Evolutionary conservation across 2,888 invertebrate species (phyloP), one percentile per base, ranked within the genome.

Genomic region (Drosophila kokeensis): DNA sequence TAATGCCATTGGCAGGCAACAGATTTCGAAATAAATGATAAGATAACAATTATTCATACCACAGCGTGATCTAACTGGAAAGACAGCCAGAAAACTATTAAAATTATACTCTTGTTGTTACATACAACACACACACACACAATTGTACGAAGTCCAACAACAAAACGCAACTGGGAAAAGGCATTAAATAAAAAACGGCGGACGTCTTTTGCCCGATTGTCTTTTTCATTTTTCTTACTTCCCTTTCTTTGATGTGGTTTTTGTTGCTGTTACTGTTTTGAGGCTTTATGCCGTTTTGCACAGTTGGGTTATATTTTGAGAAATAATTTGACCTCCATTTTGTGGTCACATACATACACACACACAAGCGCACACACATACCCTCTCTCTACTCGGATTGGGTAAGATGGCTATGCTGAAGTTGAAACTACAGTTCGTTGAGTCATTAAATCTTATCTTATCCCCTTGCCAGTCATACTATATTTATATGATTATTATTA

Each of bases 231-330:
- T 45, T 45, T 24, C 45, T 45, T 45, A 45, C 45, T 45, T 45
- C 45, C 45, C 45, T 45, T 45, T 45, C 45, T 24, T 45, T 45
- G 21, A 24, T 21, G 21, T 15, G 24, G 45, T 15, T 45, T 24
- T 21, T 42, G 42, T 21, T 42, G 42, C 45, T 45, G 45, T 45
- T 45, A 45, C 24, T 45, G 24, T 55, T 62, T 67, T 62, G 54
- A 49, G 52, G 77, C 61, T 77, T 81, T 76, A 71, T 83, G 81
- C 73, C 74, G 75, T 82, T 82, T 85, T 82, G 82, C 85, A 82
- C 82, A 82, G 85, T 85, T 83, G 86, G 82, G 81, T 81, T 85
- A 83, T 81, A 85, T 73, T 83, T 81, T 71, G 67, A 77, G 55
- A 45, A 61, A 62, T 67, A 60, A 71, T 79, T 66, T 64, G 66